Evolutionary conservation across 2,888 invertebrate genomes (phyloP), one percentile per base, ranked within the genome.

Genomic region (Cactoblastis cactorum): DNA sequence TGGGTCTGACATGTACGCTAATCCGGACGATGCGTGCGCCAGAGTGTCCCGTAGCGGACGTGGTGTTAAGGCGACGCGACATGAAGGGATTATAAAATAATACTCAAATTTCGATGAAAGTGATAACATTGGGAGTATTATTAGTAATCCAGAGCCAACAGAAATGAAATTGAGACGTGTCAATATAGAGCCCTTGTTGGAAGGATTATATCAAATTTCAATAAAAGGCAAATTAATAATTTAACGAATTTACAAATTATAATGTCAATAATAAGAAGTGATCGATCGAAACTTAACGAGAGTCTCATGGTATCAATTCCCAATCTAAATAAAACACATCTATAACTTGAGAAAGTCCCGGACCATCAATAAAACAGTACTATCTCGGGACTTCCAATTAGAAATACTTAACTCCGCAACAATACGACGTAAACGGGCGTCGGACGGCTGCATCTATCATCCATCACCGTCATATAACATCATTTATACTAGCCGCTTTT

Each of bases 391-490:
- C 52, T 52, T 50, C 45, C 52, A 52, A 51, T 52, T 55, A 55
- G 15, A 45, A 22, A 24, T 50, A 50, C 17, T 45, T 45, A 43
- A 50, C 17, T 45, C 17, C 8, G 66, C 69, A 67, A 65, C 70
- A 65, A 62, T 69, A 68, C 67, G 67, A 67, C 61, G 63, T 61
- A 61, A 62, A 61, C 66, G 68, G 65, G 68, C 70, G 62, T 63
- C 17, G 28, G 43, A 32, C 43, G 24, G 37, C 17, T 17, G 61
- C 53, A 61, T 62, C 59, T 50, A 54, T 62, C 81, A 84, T 86
- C 79, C 71, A 83, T 86, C 85, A 76, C 69, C 73, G 82, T 85
- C 84, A 80, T 79, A 77, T 64, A 61, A 62, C 72, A 71, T 79
- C 79, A 79, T 80, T 83, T 80, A 77, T 77, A 69, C 60, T 64